Evolutionary conservation across 1,140 invertebrate genomes (phyloP), one percentile per base, ranked within the genome.

Genomic region (Bombus affinis): DNA sequence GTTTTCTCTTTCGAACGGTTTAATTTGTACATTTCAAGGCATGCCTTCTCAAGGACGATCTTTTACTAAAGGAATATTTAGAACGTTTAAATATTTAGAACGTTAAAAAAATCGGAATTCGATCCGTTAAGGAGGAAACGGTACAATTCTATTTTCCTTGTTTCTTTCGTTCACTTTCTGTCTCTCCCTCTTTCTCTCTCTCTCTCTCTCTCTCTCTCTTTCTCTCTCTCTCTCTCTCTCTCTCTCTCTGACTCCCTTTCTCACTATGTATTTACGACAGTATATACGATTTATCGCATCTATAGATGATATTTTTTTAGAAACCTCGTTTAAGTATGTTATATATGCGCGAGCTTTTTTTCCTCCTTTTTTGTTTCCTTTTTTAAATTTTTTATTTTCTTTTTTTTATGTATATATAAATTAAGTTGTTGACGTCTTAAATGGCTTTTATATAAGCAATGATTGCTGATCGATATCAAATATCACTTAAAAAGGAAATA

Each of bases 401-500:
- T 68, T 68, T 37, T 86, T 87, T 88, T 37, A 57, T 81, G 79
- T 53, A 89, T 70, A 89, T 83, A 83, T 87, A 82, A 83, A 90
- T 87, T 89, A 89, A 77, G 84, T 89, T 88, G 88, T 89, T 90
- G 81, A 83, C 89, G 88, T 89, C 92, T 93, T 93, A 92, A 92
- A 86, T 89, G 78, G 84, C 81, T 92, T 92, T 94, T 94, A 92
- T 93, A 92, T 91, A 75, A 89, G 66, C 66, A 39, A 72, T 88
- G 79, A 85, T 86, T 74, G 83, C 86, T 81, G 39, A 79, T 82
- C 44, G 77, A 89, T 89, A 85, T 88, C 65, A 83, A 85, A 88
- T 87, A 89, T 84, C 77, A 89, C 91, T 87, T 86, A 57, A 70
- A 78, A 84, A 76, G 39, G 75, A 53, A 79, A 92, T 89, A 80